Evolutionary conservation across 2,888 invertebrate species (phyloP).

Genomic region (Lepetodrilus schrolli): DNA sequence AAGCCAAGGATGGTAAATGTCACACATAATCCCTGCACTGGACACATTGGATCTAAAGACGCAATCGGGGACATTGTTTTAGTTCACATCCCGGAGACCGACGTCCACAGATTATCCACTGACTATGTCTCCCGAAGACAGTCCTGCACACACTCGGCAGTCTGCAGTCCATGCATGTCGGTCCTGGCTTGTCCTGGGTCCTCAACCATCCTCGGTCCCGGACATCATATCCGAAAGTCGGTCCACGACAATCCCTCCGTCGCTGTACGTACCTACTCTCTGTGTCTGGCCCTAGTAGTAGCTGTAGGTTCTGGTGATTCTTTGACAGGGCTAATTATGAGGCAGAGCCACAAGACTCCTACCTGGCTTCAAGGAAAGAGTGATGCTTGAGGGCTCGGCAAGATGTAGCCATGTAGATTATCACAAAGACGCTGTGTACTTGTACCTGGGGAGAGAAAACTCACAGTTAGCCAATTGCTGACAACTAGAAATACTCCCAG

Average conservation of each 20-base stretch:
- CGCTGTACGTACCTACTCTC: no score
- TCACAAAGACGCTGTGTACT: neutral
- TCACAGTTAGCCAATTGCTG: neutral
- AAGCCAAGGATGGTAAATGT: neutral
- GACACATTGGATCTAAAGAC: slow-evolving; percentile 11
- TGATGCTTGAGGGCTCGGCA: no score
- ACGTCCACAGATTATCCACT: slow-evolving; percentile 6
- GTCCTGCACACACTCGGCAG: neutral
- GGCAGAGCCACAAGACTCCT: no score
- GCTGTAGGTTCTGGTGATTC: no score
- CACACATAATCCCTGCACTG: slow-evolving; percentile 10
- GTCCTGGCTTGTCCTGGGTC: no score
- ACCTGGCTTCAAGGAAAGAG: no score
- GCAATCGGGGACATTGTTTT: slow-evolving; percentile 6
- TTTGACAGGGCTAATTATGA: no score
- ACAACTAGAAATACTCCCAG: slow-evolving; percentile 20
- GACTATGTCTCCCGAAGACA: neutral
- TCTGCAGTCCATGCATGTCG: neutral
- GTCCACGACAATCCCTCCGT: no score
- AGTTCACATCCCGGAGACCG: slow-evolving; percentile 15
- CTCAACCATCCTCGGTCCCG: slow-evolving; percentile 2
- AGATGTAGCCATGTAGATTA: neutral
- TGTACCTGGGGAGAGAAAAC: slow-evolving; percentile 3
- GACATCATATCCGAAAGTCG: no score
- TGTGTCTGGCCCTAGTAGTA: no score